Conservation (phyloP, 1,140 invertebrate species). For the Drosophila pseudoananassae region DNA sequence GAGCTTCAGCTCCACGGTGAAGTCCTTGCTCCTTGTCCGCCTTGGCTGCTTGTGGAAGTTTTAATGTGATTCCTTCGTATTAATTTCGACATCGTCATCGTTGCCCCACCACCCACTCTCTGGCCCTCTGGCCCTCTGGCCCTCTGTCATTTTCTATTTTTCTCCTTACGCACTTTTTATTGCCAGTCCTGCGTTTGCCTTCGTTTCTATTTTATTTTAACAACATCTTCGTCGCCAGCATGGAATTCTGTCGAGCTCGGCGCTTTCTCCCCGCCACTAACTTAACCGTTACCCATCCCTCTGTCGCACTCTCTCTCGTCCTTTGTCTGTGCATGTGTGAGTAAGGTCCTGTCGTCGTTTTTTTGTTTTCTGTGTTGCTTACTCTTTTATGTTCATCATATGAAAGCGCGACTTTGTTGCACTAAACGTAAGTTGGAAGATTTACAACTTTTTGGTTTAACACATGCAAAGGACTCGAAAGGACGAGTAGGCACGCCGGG, state of each 20-base stretch:
- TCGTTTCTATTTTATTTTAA: constrained; percentile 69
- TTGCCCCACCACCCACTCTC: constrained; percentile 35
- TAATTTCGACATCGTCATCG: constrained; percentile 81
- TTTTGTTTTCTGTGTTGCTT: constrained; percentile 35
- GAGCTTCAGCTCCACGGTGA: constrained; percentile 31
- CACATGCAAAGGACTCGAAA: constrained; percentile 38
- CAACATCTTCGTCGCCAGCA: constrained; percentile 71
- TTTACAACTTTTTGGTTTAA: constrained; percentile 73
- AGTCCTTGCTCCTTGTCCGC: constrained; percentile 26
- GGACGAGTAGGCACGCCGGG: constrained; percentile 10
- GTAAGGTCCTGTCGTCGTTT: constrained; percentile 8
- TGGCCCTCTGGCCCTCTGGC: not conserved
- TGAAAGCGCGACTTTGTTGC: constrained; percentile 76
- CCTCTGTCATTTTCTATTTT: constrained; percentile 66
- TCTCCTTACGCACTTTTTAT: constrained; percentile 76
- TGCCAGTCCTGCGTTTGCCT: constrained; percentile 55
- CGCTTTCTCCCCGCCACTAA: constrained; percentile 51
- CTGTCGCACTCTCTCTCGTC: not conserved
- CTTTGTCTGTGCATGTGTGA: constrained; percentile 29
- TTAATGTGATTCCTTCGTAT: constrained; percentile 82
- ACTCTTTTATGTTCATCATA: constrained; percentile 67
- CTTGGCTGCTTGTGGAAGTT: constrained; percentile 63
- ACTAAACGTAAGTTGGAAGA: constrained; percentile 71
- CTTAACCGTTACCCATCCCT: constrained; percentile 49
- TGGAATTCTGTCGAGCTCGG: constrained; percentile 70